Base-by-base conservation (phyloP, 2,113 vertebrate genomes). In the Nothoprocta pentlandii region DNA sequence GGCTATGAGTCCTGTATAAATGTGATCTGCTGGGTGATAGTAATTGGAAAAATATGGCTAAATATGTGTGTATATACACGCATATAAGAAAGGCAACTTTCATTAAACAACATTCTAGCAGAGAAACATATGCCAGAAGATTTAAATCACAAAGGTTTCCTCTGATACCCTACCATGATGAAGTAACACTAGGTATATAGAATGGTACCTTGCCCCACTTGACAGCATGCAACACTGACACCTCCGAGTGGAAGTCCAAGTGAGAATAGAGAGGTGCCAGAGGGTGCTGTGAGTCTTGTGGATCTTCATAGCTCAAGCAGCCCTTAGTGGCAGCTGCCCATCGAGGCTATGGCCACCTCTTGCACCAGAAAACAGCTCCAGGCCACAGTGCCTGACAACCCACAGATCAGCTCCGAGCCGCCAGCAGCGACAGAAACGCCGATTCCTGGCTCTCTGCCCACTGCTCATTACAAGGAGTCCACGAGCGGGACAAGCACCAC, bases 11-110 rank as follows among this genome's bases (percentile, higher is more conserved):
- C 75, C 67, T 26, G 1, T 12, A 87, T 19, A 39, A 91, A 83
- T 22, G 51, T 6, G 25, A 75, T 80, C 75, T 83, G 90, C 85
- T 80, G 46, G 4, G 26, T 47, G 22, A 64, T 32, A 47, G 64
- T 90, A 94, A 96, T 83, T 91, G 79, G 92, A 92, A 94, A 91
- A 96, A 91, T 19, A 41, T 64, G 87, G 73, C 46, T 46, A 36
- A 62, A 92, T 67, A 20, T 46, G 41, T 73, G 36, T 80, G 56
- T 78, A 39, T 32, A 42, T 49, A 90, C 47, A 39, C 12, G 78
- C 62, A 78, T 39, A 8, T 67, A n/a, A 77, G 76, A 74, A 83
- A 79, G 67, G 39, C 85, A 91, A 53, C 56, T 83, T 59, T 85
- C 87, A 73, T 85, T 69, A 69, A 91, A 76, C 82, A 82, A 53